These are phyloP conservation scores for Drosophila kanekoi DNA, from an alignment of 2,888 invertebrate genomes.

Conservation along the genomic window DNA sequence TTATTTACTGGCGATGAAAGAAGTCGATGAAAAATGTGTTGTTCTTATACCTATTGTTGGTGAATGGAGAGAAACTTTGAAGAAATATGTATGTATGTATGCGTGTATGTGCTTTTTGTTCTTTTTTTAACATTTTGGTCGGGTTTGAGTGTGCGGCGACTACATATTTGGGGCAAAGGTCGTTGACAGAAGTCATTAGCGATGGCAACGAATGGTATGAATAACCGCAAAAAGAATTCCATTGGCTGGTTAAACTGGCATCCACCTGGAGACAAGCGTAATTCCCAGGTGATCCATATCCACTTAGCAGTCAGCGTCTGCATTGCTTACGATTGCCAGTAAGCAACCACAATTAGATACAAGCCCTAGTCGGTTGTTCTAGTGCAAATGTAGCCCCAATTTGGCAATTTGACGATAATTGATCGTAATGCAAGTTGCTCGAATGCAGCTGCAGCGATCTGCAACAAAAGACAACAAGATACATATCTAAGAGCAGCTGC, in stretches of 20 bases:
- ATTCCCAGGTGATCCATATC: conserved; percentile 27
- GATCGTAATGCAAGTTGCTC: conserved; percentile 17
- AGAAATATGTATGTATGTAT: conserved; percentile 4
- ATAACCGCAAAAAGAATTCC: conserved; percentile 23
- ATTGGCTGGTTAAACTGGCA: not conserved
- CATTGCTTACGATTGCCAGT: not conserved
- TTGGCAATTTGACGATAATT: conserved; percentile 22
- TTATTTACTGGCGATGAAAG: conserved; percentile 18
- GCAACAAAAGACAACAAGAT: conserved; percentile 19
- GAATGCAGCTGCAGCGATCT: conserved; percentile 23
- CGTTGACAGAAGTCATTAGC: conserved; percentile 59
- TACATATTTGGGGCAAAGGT: conserved; percentile 65
- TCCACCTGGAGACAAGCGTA: not conserved
- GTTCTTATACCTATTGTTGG: conserved; percentile 11
- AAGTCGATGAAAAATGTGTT: conserved; percentile 18
- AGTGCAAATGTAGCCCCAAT: conserved; percentile 21
- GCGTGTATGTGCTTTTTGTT: not conserved
- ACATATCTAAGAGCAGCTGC: conserved; percentile 26
- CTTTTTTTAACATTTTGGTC: conserved; percentile 25
- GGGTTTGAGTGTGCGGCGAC: conserved; percentile 41
- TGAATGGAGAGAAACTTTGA: conserved; percentile 16
- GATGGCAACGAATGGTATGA: conserved; percentile 41
- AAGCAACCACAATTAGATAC: conserved; percentile 10
- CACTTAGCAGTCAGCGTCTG: conserved; percentile 12
- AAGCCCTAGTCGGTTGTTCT: not conserved